phyloP scores from a whole-genome alignment of 2,113 vertebrate species.

The Charina bottae region DNA sequence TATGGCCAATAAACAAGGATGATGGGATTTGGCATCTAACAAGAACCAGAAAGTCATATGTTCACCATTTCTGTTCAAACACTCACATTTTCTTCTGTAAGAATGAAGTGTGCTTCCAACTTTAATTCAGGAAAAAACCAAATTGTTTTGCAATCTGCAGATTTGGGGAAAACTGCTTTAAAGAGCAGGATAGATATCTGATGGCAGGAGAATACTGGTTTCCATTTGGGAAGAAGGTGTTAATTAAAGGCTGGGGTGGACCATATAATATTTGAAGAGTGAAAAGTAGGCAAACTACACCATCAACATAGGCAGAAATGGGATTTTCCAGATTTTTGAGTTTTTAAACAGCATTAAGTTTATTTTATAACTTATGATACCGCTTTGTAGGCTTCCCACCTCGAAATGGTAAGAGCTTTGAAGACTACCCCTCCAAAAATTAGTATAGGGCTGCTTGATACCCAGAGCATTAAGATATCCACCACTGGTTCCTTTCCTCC shows the following conservation, averaged over 20 bases:
- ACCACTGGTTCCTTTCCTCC: neutral
- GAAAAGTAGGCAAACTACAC: neutral
- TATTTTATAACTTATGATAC: neutral
- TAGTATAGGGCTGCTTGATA: neutral
- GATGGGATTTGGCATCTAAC: neutral
- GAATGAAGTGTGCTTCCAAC: neutral
- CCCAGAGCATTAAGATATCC: neutral
- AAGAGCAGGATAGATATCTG: neutral
- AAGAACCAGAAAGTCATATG: neutral
- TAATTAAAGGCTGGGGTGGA: neutral
- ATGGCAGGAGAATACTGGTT: neutral
- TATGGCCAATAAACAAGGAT: neutral
- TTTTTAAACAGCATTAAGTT: neutral
- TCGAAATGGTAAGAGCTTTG: neutral
- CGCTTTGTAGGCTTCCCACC: neutral
- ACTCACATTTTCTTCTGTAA: neutral
- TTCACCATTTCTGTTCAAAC: neutral
- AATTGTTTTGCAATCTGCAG: neutral
- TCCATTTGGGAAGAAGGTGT: neutral
- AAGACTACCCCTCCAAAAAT: neutral
- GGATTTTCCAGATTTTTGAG: neutral
- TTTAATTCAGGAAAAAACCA: neutral
- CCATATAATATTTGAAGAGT: neutral
- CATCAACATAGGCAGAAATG: neutral
- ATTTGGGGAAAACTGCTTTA: neutral